Evolutionary conservation across 2,888 invertebrate genomes (phyloP).

Genomic region (Reticulitermes lucifugus): DNA sequence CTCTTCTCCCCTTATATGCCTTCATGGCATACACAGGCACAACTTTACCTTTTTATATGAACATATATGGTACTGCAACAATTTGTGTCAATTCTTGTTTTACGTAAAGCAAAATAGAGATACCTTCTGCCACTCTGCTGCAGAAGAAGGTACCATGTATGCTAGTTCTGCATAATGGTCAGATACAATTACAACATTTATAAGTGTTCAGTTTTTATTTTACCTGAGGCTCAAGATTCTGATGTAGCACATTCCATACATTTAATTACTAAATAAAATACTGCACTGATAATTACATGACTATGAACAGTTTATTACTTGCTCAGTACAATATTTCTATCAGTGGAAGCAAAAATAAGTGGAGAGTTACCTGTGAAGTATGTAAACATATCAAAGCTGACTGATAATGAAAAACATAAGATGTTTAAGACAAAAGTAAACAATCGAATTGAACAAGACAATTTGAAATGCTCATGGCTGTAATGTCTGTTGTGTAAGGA

Average conservation of each 20-base stretch:
- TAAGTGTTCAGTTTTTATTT: background rate
- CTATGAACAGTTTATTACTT: too few relatives aligned
- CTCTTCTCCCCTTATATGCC: too few relatives aligned
- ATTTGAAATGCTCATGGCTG: too few relatives aligned
- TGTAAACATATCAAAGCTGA: too few relatives aligned
- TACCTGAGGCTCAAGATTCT: background rate
- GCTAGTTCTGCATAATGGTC: background rate
- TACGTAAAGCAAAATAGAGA: background rate
- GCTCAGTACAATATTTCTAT: too few relatives aligned
- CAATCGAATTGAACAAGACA: too few relatives aligned
- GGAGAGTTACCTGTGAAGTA: too few relatives aligned
- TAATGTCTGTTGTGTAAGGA: too few relatives aligned
- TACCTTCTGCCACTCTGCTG: background rate
- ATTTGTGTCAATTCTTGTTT: background rate
- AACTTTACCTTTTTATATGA: background rate
- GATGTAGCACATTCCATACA: background rate
- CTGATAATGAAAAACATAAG: too few relatives aligned
- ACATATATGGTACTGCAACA: background rate
- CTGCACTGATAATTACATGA: background rate
- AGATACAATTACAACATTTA: background rate
- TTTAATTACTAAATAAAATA: background rate
- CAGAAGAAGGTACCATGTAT: background rate
- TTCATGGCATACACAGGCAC: background rate
- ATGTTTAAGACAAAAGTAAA: too few relatives aligned
- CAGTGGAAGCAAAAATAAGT: too few relatives aligned